Evolutionary conservation across 2,113 vertebrate genomes (phyloP), one percentile per base, ranked within the genome.

Genomic region (Spheniscus mendiculus): DNA sequence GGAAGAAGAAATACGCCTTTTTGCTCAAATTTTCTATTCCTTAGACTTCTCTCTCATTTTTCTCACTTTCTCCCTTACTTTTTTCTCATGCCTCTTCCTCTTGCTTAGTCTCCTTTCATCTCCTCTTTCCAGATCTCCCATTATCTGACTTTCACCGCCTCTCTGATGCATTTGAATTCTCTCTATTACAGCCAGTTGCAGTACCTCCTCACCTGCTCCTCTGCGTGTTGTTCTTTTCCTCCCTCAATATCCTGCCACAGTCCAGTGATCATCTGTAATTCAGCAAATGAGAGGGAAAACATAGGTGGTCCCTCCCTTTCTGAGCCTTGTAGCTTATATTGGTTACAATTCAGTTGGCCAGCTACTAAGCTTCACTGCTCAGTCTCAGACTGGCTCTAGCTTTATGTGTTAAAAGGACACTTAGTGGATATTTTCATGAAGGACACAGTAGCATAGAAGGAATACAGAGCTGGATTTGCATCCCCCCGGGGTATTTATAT

Each of bases 241-340:
- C 78, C 94, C 71, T 76, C 45, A 4, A 3, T 40, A 73, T 65
- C 78, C 84, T 77, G 87, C 74, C 91, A 80, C 27, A 66, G 70
- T 80, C 66, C 45, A 80, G 42, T 63, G 93, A 66, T 71, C 70
- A 77, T 85, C 62, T 94, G 38, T 88, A 94, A 96, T 91, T 91
- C 62, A 74, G 84, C n/a, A 94, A 65, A 93, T 53, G 53, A 93
- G 74, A 85, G 50, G 69, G 87, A 82, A 90, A 83, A 42, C 58
- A 27, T 22, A 61, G 83, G 66, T 83, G 81, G 70, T 65, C 15
- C 59, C 87, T 94, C 73, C 70, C 53, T 72, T 34, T 66, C 49
- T 27, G 40, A 53, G 66, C 42, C 67, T 59, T 30, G 70, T 53
- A 18, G 72, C 45, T 84, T 42, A 4, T n/a, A 7, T 2, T n/a